These are phyloP conservation scores for Pseudococcus longispinus DNA, from an alignment of 2,888 invertebrate genomes.

Conservation along the genomic window DNA sequence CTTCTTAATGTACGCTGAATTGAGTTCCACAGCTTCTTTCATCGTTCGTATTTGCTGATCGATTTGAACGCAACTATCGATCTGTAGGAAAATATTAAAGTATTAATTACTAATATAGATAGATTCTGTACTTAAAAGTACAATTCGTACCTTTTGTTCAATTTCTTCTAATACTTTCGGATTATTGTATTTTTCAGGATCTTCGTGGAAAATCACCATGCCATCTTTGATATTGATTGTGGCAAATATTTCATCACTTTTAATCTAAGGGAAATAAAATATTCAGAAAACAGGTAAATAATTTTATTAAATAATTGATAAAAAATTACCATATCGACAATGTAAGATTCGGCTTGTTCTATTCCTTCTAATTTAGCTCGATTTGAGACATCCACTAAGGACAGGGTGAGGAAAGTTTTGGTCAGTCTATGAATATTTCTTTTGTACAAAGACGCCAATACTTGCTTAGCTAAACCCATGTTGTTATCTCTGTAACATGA, in stretches of 20 bases:
- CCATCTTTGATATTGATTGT: constrained; percentile 97
- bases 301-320: neutral
- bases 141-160: constrained; percentile 70
- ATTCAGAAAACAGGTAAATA: neutral
- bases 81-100: neutral
- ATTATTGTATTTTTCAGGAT: constrained; percentile 93
- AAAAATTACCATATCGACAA: constrained; percentile 86
- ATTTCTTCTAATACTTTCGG: constrained; percentile 85
- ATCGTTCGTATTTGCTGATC: constrained; percentile 88
- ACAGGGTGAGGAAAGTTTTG: constrained; percentile 90
- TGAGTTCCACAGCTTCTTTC: constrained; percentile 94
- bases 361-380: constrained; percentile 86
- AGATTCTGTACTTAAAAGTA: neutral
- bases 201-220: constrained; percentile 96
- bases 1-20: constrained; percentile 78
- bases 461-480: constrained; percentile 72
- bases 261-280: constrained; percentile 73
- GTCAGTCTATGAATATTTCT: constrained; percentile 96
- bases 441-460: constrained; percentile 87
- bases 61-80: constrained; percentile 76
- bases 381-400: constrained; percentile 86
- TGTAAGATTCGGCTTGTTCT: constrained; percentile 89
- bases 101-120: neutral
- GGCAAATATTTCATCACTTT: constrained; percentile 95
- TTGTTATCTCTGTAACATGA: constrained; percentile 66